Evolutionary conservation across 35 echinoderm and acorn worm species (phyloP), one percentile per base, ranked within the genome.

Genomic region (Patiria miniata): DNA sequence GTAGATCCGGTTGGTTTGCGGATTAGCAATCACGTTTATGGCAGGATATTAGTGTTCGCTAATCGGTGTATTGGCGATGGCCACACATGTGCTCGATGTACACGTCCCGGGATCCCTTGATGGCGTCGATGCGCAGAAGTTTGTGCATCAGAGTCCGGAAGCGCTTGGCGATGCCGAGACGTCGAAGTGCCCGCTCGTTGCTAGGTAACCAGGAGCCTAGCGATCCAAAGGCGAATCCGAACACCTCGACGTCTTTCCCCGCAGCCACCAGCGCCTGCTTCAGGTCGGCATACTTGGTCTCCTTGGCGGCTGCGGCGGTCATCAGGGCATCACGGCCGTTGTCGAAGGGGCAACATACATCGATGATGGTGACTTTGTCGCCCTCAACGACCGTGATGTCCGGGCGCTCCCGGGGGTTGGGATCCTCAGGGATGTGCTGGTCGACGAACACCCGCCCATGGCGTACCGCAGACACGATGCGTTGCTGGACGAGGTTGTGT

Each of bases 341-440:
- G 8, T 58, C 8, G 8, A 58, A 58, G 54, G 54, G 54, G 54
- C 54, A 58, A 22, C 54, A 83, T 4, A 83, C 80, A 52, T 83
- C 40, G 32, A 83, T 51, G 2, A 52, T 52, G 36, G 80, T 83
- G 80, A 83, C 80, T n/a, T n/a, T n/a, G n/a, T n/a, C n/a, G n/a
- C n/a, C n/a, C n/a, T n/a, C n/a, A n/a, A n/a, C n/a, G n/a, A n/a
- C n/a, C n/a, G n/a, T n/a, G n/a, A n/a, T n/a, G n/a, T n/a, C n/a
- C n/a, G n/a, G n/a, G n/a, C n/a, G n/a, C n/a, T n/a, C n/a, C n/a
- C n/a, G n/a, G n/a, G n/a, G n/a, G n/a, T n/a, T n/a, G n/a, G n/a
- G n/a, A n/a, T n/a, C n/a, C n/a, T n/a, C n/a, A n/a, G n/a, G n/a
- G n/a, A n/a, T n/a, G n/a, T 52, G 18, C n/a, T 83, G 80, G 52